A percentile compares a stretch with the other conserved stretches of the same genome.
These are phyloP conservation scores for Caenorhabditis sulstoni DNA, from an alignment of 2,888 invertebrate species.

Conservation along the genomic window DNA sequence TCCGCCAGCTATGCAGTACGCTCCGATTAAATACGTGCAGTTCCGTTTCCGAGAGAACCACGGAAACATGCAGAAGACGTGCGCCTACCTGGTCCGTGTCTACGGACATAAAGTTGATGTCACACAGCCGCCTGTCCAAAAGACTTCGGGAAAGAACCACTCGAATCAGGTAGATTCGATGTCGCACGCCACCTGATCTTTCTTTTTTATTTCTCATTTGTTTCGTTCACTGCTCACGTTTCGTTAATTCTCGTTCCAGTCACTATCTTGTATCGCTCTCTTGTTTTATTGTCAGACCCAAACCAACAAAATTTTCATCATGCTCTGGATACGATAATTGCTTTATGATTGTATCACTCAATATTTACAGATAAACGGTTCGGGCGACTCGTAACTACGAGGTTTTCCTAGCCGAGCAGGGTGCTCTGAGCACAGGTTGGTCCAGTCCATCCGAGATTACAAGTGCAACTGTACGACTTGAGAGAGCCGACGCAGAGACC, in stretches of 20 bases:
- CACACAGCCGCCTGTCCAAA: too few species aligned
- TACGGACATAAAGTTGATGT: conserved; percentile 39
- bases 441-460: conserved; percentile 94
- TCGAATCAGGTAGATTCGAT: too few species aligned
- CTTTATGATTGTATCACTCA: conserved; percentile 14
- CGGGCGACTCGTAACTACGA: neutral
- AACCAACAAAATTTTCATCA: too few species aligned
- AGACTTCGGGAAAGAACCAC: too few species aligned
- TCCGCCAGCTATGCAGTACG: neutral
- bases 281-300: neutral
- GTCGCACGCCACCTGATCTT: too few species aligned
- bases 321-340: too few species aligned
- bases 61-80: conserved; percentile 54
- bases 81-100: conserved; percentile 56
- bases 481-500: conserved; percentile 70
- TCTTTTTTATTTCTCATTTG: too few species aligned
- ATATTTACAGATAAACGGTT: conserved; percentile 32
- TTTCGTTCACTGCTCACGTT: too few species aligned
- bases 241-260: too few species aligned
- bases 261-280: neutral
- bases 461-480: conserved; percentile 81
- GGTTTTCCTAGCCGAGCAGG: conserved; percentile 23
- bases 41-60: conserved; percentile 58
- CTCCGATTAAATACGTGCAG: conserved; percentile 41
- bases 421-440: conserved; percentile 85